A percentile compares a stretch with the other conserved stretches of the same genome.
Conservation (phyloP, 2,797 vertebrate genomes). For the Schizothorax lantsangensis region DNA sequence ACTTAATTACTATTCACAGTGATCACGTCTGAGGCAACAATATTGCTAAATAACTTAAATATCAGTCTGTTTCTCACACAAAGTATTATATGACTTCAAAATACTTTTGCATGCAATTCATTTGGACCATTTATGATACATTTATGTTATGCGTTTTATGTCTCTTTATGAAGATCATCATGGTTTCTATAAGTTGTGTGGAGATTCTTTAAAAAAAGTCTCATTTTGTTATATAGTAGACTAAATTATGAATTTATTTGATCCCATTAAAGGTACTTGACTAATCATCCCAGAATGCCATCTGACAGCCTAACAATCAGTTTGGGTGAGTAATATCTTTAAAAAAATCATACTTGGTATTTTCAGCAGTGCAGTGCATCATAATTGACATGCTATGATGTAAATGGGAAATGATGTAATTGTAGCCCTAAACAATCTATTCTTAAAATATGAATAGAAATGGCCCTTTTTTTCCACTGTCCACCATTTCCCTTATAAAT, state of each 20-base stretch:
- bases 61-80: neutral
- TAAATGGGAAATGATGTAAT: conserved; percentile 4
- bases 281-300: neutral
- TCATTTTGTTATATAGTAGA: neutral
- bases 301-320: neutral
- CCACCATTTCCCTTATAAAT: conserved; percentile 28
- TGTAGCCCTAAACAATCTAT: neutral
- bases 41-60: neutral
- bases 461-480: conserved; percentile 11
- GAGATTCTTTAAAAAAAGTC: neutral
- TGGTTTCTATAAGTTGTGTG: neutral
- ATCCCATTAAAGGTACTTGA: neutral
- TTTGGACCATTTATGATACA: neutral
- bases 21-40: neutral
- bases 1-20: neutral
- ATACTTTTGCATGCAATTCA: neutral
- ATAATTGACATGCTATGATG: conserved; percentile 1
- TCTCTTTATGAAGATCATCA: neutral
- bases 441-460: neutral
- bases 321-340: conserved; percentile 20
- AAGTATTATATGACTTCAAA: neutral
- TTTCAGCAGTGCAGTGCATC: neutral
- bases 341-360: neutral
- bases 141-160: neutral
- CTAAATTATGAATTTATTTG: neutral